Evolutionary conservation across 2,888 invertebrate species (phyloP), one percentile per base, ranked within the genome.

Genomic region (Ditula angustiorana): DNA sequence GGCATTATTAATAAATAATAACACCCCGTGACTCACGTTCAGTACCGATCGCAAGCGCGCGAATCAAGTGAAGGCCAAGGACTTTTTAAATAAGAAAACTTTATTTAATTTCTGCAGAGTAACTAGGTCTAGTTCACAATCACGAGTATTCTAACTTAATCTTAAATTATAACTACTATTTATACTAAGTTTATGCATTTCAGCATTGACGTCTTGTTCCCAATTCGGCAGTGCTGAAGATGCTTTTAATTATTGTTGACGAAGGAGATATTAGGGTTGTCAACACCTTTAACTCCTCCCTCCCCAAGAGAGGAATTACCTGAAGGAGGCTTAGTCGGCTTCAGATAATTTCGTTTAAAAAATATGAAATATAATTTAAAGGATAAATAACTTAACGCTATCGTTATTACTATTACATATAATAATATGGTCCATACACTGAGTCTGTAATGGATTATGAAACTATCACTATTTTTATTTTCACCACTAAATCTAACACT

Each of bases 251-350:
- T n/a, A n/a, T n/a, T n/a, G n/a, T n/a, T n/a, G n/a, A n/a, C n/a
- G n/a, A n/a, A n/a, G n/a, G n/a, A n/a, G n/a, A n/a, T n/a, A n/a
- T n/a, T n/a, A n/a, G n/a, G n/a, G n/a, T n/a, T n/a, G n/a, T n/a
- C n/a, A n/a, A n/a, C n/a, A n/a, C n/a, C 30, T n/a, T 52, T 52
- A 52, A 52, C 52, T 33, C 52, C 52, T 33, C 50, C 50, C 50
- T 21, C 50, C 50, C 21, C 21, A 52, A 52, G 50, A 52, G 50
- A 30, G 19, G 16, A 52, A 52, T 52, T 52, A 52, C 10, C 50
- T 33, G 50, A 52, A 33, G 33, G 21, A n/a, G 47, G 24, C n/a
- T 47, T n/a, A 24, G n/a, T 24, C 47, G 24, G 13, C 24, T 47
- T 47, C 47, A 24, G 47, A 47, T n/a, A 47, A 47, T 47, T 47